These are phyloP conservation scores for Halictus rubicundus DNA, from an alignment of 1,140 invertebrate species.

Conservation along the genomic window DNA sequence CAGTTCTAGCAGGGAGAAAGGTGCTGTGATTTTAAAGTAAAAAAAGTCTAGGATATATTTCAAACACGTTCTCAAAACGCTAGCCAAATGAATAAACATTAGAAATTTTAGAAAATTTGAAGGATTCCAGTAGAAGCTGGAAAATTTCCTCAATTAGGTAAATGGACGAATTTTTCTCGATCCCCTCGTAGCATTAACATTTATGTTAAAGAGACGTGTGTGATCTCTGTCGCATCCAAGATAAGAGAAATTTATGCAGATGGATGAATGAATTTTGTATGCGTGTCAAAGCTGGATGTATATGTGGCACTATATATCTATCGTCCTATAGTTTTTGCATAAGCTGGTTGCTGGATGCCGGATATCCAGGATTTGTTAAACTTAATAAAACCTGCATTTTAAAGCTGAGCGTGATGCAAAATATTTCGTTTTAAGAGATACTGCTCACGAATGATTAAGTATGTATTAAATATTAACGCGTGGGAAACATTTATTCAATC, in stretches of 20 bases:
- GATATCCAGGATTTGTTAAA: constrained; percentile 15
- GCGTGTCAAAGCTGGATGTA: not conserved
- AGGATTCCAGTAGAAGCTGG: not conserved
- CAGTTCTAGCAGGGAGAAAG: no score
- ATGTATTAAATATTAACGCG: not conserved
- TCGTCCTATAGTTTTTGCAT: constrained; percentile 25
- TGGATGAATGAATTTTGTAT: constrained; percentile 33
- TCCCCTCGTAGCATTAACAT: not conserved
- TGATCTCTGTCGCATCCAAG: constrained; percentile 1
- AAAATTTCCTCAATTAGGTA: not conserved
- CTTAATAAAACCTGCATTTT: not conserved
- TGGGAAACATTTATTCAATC: not conserved
- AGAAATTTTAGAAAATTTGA: not conserved
- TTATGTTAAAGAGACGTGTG: constrained; percentile 6
- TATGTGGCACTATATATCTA: not conserved
- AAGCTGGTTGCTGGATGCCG: not conserved
- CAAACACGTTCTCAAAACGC: no score
- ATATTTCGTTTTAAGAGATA: not conserved
- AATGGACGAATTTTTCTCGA: constrained; percentile 16
- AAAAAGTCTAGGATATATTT: no score
- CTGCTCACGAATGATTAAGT: not conserved
- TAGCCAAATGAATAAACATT: no score
- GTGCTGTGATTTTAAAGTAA: no score
- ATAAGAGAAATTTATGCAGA: constrained; percentile 40
- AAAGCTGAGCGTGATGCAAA: not conserved